A percentile compares a stretch with the other conserved stretches of the same genome.
Conservation (phyloP, 2,888 invertebrate genomes). For the Eumerus sabulonum region DNA sequence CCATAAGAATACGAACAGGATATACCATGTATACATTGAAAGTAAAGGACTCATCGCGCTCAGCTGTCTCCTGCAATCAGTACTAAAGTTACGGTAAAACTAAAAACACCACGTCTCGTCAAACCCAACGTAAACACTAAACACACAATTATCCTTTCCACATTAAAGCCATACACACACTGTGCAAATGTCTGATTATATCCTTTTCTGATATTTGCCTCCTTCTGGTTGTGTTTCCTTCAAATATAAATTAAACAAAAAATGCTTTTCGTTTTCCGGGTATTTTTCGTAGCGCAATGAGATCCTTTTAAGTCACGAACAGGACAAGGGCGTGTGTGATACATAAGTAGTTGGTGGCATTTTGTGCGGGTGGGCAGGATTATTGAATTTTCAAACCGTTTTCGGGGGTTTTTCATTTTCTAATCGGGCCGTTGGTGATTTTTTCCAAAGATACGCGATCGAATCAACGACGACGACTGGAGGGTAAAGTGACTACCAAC, state of each 20-base stretch:
- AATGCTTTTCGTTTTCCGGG: conserved; percentile 3
- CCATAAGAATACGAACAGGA: too few species aligned
- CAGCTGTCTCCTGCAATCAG: conserved; percentile 65
- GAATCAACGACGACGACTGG: neutral
- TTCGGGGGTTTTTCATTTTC: neutral
- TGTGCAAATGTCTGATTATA: conserved; percentile 19
- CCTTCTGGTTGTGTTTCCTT: conserved; percentile 2
- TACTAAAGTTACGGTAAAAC: conserved; percentile 64
- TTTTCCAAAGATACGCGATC: too few species aligned
- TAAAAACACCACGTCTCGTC: conserved; percentile 47
- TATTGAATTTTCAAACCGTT: conserved; percentile 60
- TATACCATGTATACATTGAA: conserved; percentile 11
- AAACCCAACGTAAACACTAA: conserved; percentile 52
- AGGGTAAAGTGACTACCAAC: too few species aligned
- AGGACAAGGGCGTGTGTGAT: conserved; percentile 23
- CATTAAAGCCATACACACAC: conserved; percentile 33
- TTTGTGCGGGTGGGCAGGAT: conserved; percentile 35
- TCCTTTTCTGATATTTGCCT: conserved; percentile 7
- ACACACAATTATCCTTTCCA: conserved; percentile 3
- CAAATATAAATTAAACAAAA: conserved; percentile 3
- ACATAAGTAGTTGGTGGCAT: neutral
- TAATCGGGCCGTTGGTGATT: too few species aligned
- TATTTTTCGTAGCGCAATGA: neutral
- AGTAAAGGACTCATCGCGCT: conserved; percentile 52
- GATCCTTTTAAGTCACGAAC: conserved; percentile 21